These are phyloP conservation scores for Melipona beecheii DNA, from an alignment of 2,888 invertebrate genomes.

Conservation along the genomic window DNA sequence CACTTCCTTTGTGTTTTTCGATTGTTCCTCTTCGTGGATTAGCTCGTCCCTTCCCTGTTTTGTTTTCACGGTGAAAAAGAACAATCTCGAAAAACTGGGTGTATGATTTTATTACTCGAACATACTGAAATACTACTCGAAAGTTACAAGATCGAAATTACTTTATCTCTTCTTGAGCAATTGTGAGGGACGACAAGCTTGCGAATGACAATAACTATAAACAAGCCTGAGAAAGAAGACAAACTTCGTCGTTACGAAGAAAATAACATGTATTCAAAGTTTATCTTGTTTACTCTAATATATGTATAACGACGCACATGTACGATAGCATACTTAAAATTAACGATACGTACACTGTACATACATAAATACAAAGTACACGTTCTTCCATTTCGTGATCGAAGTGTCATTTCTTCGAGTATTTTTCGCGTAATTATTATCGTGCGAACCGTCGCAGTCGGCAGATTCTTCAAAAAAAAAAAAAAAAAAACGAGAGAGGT, in stretches of 20 bases:
- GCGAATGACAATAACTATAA: not conserved
- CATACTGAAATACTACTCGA: not conserved
- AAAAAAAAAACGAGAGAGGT: not conserved
- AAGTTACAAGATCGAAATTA: not conserved
- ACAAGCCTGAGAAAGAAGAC: not conserved
- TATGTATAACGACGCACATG: not conserved
- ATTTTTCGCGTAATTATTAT: constrained; percentile 35
- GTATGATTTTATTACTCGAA: not conserved
- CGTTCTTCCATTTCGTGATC: constrained; percentile 17
- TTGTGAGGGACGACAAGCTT: not conserved
- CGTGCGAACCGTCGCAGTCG: constrained; percentile 5
- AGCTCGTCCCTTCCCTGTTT: too few species aligned
- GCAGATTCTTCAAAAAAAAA: constrained; percentile 2
- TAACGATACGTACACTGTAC: not conserved
- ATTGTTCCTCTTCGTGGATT: not conserved
- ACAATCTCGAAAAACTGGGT: not conserved
- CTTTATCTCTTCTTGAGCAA: not conserved
- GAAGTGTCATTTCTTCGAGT: constrained; percentile 28
- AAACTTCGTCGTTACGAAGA: not conserved
- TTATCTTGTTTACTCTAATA: not conserved
- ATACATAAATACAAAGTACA: not conserved
- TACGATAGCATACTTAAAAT: not conserved
- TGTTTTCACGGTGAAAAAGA: too few species aligned
- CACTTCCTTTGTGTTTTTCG: too few species aligned
- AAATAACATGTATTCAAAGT: not conserved